phyloP scores from a whole-genome alignment of 1,140 invertebrate species.

The Solenopsis fugax region DNA sequence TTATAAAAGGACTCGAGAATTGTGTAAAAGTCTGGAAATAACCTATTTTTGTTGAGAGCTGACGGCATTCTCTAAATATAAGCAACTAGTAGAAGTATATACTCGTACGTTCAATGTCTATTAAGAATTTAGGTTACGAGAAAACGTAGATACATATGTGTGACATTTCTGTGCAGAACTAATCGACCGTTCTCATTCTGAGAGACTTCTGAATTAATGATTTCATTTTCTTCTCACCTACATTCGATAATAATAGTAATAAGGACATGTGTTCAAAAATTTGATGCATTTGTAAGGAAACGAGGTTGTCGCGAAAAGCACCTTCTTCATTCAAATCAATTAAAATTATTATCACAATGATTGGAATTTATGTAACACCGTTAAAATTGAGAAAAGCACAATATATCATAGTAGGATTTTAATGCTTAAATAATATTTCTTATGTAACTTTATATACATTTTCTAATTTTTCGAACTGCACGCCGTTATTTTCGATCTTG shows the following conservation, averaged over 20 bases:
- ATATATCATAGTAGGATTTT: too few relatives aligned
- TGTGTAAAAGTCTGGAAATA: neutral
- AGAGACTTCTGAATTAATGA: constrained; percentile 9
- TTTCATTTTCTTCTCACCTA: constrained; percentile 16
- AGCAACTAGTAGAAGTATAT: neutral
- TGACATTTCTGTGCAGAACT: neutral
- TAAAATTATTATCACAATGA: neutral
- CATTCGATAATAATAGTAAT: constrained; percentile 34
- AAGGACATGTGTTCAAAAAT: neutral
- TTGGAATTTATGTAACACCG: too few relatives aligned
- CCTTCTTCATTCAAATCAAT: neutral
- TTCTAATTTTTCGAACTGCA: too few relatives aligned
- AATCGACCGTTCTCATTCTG: constrained; percentile 30
- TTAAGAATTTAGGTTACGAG: constrained; percentile 53
- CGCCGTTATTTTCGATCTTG: too few relatives aligned
- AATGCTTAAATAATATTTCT: too few relatives aligned
- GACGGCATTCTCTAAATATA: constrained; percentile 28
- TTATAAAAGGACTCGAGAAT: neutral
- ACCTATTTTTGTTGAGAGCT: neutral
- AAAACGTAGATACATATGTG: constrained; percentile 21
- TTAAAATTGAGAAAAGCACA: too few relatives aligned
- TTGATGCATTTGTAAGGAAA: neutral
- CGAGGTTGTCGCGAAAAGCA: too few relatives aligned
- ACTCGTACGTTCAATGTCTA: constrained; percentile 19
- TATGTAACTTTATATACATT: too few relatives aligned